Evolutionary conservation across 2,797 vertebrate genomes (phyloP).

Genomic region (Channa striata): DNA sequence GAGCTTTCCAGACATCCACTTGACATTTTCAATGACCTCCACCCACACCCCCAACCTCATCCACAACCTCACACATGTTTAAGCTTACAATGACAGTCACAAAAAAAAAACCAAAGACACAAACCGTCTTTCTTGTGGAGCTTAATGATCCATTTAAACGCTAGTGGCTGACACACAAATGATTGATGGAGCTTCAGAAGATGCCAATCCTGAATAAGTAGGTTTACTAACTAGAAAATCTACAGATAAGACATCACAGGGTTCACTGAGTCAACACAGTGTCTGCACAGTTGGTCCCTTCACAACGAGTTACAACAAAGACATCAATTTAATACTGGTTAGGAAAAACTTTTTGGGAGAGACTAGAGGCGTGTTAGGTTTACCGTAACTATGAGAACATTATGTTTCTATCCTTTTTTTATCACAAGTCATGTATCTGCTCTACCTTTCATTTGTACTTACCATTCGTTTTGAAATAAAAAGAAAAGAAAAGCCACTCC

Average conservation of each 20-base stretch:
- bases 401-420: too few species aligned
- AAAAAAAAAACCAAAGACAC: slow-evolving; percentile 38
- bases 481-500: too few species aligned
- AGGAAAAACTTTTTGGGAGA: too few species aligned
- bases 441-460: too few species aligned
- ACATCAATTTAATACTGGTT: slow-evolving; percentile 7
- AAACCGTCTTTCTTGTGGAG: slow-evolving; percentile 38
- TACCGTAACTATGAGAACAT: too few species aligned
- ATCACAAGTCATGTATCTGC: too few species aligned
- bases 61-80: slow-evolving; percentile 28
- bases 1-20: slow-evolving; percentile 48
- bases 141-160: slow-evolving; percentile 54
- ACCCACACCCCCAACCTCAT: slow-evolving; percentile 37
- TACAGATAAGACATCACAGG: slow-evolving; percentile 80
- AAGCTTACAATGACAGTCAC: slow-evolving; percentile 30
- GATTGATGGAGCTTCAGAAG: slow-evolving; percentile 39
- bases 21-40: slow-evolving; percentile 54
- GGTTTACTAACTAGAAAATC: slow-evolving; percentile 83
- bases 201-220: slow-evolving; percentile 62
- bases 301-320: slow-evolving; percentile 61
- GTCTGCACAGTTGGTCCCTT: slow-evolving; percentile 58
- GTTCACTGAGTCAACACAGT: slow-evolving; percentile 74
- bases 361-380: too few species aligned
- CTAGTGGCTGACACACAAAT: slow-evolving; percentile 34
- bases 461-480: too few species aligned